A percentile compares a stretch with the other conserved stretches of the same genome.
Evolutionary conservation across 1,140 invertebrate species (phyloP).

Genomic region (Zaprionus davidi): DNA sequence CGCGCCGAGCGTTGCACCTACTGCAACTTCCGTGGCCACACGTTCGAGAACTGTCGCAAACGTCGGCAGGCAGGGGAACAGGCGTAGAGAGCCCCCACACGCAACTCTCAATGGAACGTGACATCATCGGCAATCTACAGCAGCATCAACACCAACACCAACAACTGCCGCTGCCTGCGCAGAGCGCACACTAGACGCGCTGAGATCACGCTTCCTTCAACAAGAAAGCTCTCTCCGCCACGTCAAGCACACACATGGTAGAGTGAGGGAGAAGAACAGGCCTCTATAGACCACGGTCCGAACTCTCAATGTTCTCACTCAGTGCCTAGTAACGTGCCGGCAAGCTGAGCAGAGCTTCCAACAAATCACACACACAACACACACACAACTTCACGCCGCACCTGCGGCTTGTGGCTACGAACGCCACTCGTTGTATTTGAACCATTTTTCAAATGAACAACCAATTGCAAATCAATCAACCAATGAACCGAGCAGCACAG

Average conservation of each 20-base stretch:
- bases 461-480: background rate
- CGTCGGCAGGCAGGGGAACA: constrained; percentile 27
- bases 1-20: constrained; percentile 61
- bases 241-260: constrained; percentile 34
- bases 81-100: constrained; percentile 29
- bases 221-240: constrained; percentile 26
- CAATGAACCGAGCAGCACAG: background rate
- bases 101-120: constrained; percentile 13
- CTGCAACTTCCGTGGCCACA: constrained; percentile 72
- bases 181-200: constrained; percentile 24
- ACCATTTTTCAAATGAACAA: constrained; percentile 16
- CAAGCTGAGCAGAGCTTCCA: constrained; percentile 52
- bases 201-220: constrained; percentile 21
- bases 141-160: constrained; percentile 22
- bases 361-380: constrained; percentile 13
- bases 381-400: constrained; percentile 43
- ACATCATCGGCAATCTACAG: constrained; percentile 16
- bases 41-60: constrained; percentile 64
- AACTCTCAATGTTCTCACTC: constrained; percentile 27
- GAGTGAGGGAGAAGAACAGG: constrained; percentile 13
- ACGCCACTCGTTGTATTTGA: constrained; percentile 39
- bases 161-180: constrained; percentile 19
- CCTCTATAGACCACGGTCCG: background rate
- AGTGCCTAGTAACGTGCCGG: constrained; percentile 48
- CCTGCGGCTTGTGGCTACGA: constrained; percentile 63